These are phyloP conservation scores for Furnarius figulus DNA, from an alignment of 2,113 vertebrate genomes.

Conservation along the genomic window DNA sequence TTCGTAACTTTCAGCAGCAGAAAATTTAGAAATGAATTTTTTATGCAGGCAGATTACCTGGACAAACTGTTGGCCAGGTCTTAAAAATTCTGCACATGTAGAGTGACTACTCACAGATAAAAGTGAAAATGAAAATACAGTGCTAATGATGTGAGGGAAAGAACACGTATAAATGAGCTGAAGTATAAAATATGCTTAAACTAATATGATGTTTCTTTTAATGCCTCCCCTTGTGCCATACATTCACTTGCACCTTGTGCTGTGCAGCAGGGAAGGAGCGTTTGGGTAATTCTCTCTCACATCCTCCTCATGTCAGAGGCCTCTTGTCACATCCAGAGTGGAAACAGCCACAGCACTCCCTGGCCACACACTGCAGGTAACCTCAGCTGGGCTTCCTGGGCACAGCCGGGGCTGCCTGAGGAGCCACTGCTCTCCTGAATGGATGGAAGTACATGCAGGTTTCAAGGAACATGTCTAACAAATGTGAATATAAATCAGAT, in stretches of 20 bases:
- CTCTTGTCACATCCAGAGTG: accelerated
- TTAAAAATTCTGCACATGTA: not conserved
- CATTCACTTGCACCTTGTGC: not conserved
- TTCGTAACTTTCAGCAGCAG: not conserved
- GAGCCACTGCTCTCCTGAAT: not conserved
- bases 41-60: not conserved
- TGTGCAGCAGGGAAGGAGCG: not conserved
- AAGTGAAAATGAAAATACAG: constrained; percentile 10
- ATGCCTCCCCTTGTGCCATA: not conserved
- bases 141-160: not conserved
- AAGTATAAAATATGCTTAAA: not conserved
- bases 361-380: accelerated
- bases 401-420: not conserved
- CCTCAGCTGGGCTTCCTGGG: not conserved
- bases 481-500: not conserved
- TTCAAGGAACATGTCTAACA: not conserved
- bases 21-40: not conserved
- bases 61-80: not conserved
- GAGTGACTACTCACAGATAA: not conserved
- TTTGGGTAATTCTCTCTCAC: not conserved
- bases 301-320: not conserved
- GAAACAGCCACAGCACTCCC: not conserved
- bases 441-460: not conserved
- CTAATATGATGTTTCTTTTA: not conserved
- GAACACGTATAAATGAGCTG: not conserved